Base-by-base conservation (phyloP, 2,797 vertebrate species). In the Agapornis canus region DNA sequence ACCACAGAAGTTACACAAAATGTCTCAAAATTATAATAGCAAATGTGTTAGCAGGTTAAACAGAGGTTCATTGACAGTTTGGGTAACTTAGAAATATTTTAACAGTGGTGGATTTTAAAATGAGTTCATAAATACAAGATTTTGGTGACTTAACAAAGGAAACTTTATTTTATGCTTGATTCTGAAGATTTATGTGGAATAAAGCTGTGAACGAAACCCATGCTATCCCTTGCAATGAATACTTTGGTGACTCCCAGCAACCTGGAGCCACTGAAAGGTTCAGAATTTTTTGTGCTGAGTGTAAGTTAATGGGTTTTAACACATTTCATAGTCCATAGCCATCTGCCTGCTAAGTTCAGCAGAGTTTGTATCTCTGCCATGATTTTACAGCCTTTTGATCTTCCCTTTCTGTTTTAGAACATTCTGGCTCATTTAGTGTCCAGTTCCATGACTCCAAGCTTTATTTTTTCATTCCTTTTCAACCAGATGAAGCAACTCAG, bases 311-410 rank as follows among this genome's bases (percentile, higher is more conserved):
- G 13, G 39, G 72, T 89, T 70, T 5, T 29, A 21, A 4, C 9
- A 7, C 2, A 0, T 51, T 72, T 69, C 29, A 26, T 26, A 14
- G 10, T 6, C 22, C 15, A 16, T 52, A 70, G 10, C 11, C 16
- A 10, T 57, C 43, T 39, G 9, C 3, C 5, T 4, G 1, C 21
- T 22, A 69, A 5, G 3, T 49, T 66, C 23, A 40, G 2, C 11
- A 35, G 23, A n/a, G 5, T 35, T 82, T 8, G 3, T 39, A 23
- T 26, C 49, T 83, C 65, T 71, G 10, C 7, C 18, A 6, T 29
- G 8, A 35, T 6, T 13, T 37, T 19, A 4, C 40, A 47, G 21
- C 5, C 16, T 73, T 70, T 66, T 61, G 69, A 3, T 9, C 2
- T 52, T 40, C 23, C 5, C 2, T 22, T 20, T 47, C 6, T 31